phyloP scores from a whole-genome alignment of 2,797 vertebrate genomes.

The Cynodonichthys magdalenae region DNA sequence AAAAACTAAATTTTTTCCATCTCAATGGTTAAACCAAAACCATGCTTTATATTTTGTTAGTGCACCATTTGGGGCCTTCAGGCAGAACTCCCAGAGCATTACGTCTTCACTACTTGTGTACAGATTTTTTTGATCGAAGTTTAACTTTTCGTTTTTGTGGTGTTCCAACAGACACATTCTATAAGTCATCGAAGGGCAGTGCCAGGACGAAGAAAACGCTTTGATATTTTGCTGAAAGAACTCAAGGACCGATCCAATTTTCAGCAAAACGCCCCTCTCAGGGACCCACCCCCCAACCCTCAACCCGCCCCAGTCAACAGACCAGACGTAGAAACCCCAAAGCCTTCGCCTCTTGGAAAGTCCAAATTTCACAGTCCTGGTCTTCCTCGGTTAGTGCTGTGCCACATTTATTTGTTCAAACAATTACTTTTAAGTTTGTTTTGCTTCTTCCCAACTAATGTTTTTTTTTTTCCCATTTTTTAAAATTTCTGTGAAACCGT shows the following conservation, averaged over 20 bases:
- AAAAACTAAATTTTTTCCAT: no score
- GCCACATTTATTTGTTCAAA: not conserved
- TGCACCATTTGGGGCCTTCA: no score
- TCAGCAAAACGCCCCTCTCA: constrained; percentile 94
- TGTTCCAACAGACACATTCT: constrained; percentile 94
- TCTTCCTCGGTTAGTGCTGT: constrained; percentile 92
- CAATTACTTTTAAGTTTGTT: not conserved
- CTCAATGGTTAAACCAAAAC: no score
- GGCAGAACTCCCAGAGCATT: no score
- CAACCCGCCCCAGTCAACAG: constrained; percentile 86
- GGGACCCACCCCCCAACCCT: constrained; percentile 94
- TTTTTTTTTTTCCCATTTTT: not conserved
- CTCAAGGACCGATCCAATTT: constrained; percentile 97
- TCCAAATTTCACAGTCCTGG: constrained; percentile 93
- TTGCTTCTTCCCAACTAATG: no score
- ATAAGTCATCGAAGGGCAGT: constrained; percentile 99
- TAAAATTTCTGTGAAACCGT: not conserved
- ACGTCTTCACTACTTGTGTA: not conserved
- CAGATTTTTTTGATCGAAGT: not conserved
- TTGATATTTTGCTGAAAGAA: constrained; percentile 95
- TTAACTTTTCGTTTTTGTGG: not conserved
- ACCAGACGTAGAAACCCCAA: constrained; percentile 81
- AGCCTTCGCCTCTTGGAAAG: constrained; percentile 91
- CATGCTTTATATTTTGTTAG: no score
- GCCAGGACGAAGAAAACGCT: constrained; percentile 96